Percentiles rank a stretch among this genome's conserved stretches.
Conservation (phyloP, 2,888 invertebrate genomes). For the Cephus pulcher region DNA sequence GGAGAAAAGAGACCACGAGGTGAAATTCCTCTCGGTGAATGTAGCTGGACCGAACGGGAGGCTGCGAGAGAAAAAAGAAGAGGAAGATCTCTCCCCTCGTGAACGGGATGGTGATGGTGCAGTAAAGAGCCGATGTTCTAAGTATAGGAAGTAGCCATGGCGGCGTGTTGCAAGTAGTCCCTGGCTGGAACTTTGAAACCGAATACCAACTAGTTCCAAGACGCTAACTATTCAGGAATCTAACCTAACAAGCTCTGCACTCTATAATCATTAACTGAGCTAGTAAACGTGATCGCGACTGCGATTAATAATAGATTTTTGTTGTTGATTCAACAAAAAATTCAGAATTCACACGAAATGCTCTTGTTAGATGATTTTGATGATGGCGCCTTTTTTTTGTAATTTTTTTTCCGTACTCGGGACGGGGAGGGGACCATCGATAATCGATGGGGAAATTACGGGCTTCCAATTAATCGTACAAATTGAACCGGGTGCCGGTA, state of each 20-base stretch:
- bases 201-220: slow-evolving; percentile 18
- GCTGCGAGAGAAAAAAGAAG: slow-evolving; percentile 25
- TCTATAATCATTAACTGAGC: not conserved
- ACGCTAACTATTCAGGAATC: not conserved
- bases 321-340: not conserved
- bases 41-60: slow-evolving; percentile 4
- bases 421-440: not conserved
- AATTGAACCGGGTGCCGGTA: not conserved
- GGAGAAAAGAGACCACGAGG: not conserved
- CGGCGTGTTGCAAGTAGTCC: slow-evolving; percentile 11
- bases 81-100: slow-evolving; percentile 15
- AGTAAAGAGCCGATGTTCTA: slow-evolving; percentile 27
- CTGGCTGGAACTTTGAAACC: slow-evolving; percentile 20
- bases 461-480: not conserved
- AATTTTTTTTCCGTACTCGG: not conserved
- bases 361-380: not conserved
- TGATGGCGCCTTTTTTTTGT: not conserved
- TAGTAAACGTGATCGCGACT: not conserved
- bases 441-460: not conserved
- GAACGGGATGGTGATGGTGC: not conserved
- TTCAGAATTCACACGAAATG: not conserved
- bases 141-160: slow-evolving; percentile 33
- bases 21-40: not conserved
- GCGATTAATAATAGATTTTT: not conserved
- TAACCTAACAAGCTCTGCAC: not conserved